Evolutionary conservation across 2,888 invertebrate species (phyloP).

Genomic region (Odontocerum albicorne): DNA sequence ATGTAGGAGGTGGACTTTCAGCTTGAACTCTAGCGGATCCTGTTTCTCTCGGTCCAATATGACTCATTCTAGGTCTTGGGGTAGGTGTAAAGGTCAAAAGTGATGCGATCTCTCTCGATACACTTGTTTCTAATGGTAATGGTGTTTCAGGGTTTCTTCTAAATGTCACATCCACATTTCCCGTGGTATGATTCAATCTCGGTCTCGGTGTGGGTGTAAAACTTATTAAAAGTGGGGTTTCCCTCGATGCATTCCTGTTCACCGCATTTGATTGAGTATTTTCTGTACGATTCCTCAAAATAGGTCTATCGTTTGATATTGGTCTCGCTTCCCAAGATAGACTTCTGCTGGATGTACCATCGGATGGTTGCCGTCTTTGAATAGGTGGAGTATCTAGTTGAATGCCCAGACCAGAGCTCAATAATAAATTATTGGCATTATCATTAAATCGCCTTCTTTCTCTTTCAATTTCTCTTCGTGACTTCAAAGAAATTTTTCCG

Average conservation of each 20-base stretch:
- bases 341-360: constrained; percentile 39
- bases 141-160: too few relatives aligned
- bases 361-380: constrained; percentile 45
- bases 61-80: not conserved
- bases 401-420: constrained; percentile 31
- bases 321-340: constrained; percentile 43
- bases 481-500: constrained; percentile 41
- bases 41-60: not conserved
- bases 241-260: too few relatives aligned
- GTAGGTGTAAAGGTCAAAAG: not conserved
- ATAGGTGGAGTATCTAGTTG: constrained; percentile 51
- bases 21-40: constrained; percentile 19
- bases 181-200: not conserved
- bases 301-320: constrained; percentile 48
- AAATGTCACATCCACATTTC: not conserved
- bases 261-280: too few relatives aligned
- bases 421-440: constrained; percentile 6
- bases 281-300: too few relatives aligned
- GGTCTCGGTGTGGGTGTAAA: constrained; percentile 6
- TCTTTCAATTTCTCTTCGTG: constrained; percentile 42
- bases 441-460: not conserved
- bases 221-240: too few relatives aligned
- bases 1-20: constrained; percentile 56
- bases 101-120: too few relatives aligned
- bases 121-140: too few relatives aligned